A percentile compares a stretch with the other conserved stretches of the same genome.
Conservation (phyloP, 2,797 vertebrate genomes). For the Leuciscus waleckii region DNA sequence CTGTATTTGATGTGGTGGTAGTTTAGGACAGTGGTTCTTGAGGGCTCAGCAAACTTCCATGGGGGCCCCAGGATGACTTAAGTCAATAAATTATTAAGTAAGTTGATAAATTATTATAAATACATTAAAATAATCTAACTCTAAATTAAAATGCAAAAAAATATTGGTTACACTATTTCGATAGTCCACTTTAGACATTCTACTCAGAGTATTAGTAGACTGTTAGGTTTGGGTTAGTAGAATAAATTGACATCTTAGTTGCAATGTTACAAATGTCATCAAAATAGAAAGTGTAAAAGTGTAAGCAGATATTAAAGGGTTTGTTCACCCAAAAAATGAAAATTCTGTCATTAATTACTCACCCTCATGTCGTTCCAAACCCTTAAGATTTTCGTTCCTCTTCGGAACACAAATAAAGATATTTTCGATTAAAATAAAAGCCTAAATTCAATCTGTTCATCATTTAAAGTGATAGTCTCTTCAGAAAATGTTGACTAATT, state of each 20-base stretch:
- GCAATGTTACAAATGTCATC: neutral
- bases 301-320: too few relatives aligned
- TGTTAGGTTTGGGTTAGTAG: neutral
- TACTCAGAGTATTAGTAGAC: neutral
- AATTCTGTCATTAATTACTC: too few relatives aligned
- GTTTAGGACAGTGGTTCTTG: neutral
- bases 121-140: neutral
- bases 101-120: neutral
- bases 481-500: too few relatives aligned
- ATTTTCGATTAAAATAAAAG: too few relatives aligned
- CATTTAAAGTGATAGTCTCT: too few relatives aligned
- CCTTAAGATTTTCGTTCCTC: too few relatives aligned
- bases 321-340: too few relatives aligned
- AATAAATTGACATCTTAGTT: neutral
- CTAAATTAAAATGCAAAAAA: neutral
- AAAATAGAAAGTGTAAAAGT: too few relatives aligned
- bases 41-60: neutral
- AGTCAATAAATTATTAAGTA: neutral
- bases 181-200: neutral
- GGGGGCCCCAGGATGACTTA: neutral
- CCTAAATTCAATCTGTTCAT: too few relatives aligned
- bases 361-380: too few relatives aligned
- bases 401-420: too few relatives aligned
- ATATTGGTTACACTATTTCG: neutral
- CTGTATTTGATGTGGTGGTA: neutral